Evolutionary conservation across 92 coral and sea anemone species (phyloP), one percentile per base, ranked within the genome.

Genomic region (Epizoanthus stellaris): DNA sequence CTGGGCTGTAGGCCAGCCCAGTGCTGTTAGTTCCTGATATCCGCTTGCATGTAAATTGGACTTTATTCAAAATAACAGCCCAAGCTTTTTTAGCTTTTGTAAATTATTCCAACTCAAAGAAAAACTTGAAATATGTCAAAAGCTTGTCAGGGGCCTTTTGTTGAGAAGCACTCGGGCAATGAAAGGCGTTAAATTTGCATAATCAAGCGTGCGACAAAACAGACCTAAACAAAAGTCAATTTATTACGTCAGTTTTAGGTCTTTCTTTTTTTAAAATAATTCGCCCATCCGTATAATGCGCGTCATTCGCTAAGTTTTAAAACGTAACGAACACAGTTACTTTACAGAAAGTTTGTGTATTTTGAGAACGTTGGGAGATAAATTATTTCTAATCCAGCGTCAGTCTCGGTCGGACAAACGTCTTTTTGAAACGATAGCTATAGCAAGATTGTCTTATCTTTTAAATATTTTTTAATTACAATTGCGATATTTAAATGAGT

Each of bases 101-200:
- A 23, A 79, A 58, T 60, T 76, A 76, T 76, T 76, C 82, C 69
- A 21, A n/a, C 72, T 58, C 23, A 52, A 52, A 79, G 83, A 79
- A 79, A 79, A 79, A 79, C 83, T 63, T 45, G 59, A 79, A 79
- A 43, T 79, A 79, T 79, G 83, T 62, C 83, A 79, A 79, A 77
- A 63, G 23, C 83, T 42, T 42, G 61, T 79, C 83, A 63, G n/a
- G 49, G 17, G 30, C 16, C 83, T 43, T 79, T 79, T 79, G 83
- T 79, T 21, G 14, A 30, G 20, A 40, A 67, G 15, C 57, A 79
- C 30, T 79, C 72, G 54, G 19, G 83, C 83, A 63, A 63, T 57
- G 77, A 72, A 30, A 45, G 58, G 40, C 36, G 54, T 70, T n/a
- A 5, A 5, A 62, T 77, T 77, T 42, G 52, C 82, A 76, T 76